Evolutionary conservation across 2,113 vertebrate genomes (phyloP).

Genomic region (Nymphicus hollandicus): DNA sequence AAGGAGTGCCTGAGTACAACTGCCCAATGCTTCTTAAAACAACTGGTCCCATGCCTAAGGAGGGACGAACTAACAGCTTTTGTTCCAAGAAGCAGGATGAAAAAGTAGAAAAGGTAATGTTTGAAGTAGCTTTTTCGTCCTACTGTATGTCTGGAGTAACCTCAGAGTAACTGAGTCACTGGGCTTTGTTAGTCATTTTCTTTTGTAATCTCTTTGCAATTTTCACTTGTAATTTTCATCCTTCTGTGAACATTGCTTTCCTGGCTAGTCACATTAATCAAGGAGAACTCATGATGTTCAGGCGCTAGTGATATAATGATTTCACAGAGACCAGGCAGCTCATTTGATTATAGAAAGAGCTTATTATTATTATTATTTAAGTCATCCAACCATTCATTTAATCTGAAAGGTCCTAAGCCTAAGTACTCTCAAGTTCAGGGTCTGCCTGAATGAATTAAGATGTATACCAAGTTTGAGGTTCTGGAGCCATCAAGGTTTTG

Average conservation of each 20-base stretch:
- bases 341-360: neutral
- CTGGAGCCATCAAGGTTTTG: neutral
- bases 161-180: neutral
- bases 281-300: neutral
- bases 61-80: neutral
- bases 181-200: neutral
- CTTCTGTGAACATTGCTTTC: neutral
- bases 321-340: slow-evolving; percentile 16
- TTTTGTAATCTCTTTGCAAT: neutral
- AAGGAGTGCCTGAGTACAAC: neutral
- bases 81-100: neutral
- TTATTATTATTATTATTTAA: neutral
- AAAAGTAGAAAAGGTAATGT: neutral
- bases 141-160: neutral
- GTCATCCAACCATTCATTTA: neutral
- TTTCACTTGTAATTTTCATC: slow-evolving; percentile 1
- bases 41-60: neutral
- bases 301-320: neutral
- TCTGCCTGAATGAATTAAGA: neutral
- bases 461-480: neutral
- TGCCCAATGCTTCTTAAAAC: neutral
- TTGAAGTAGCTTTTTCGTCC: neutral
- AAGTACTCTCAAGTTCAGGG: neutral
- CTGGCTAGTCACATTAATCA: slow-evolving; percentile 7
- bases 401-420: neutral